Conservation (phyloP, 2,797 vertebrate genomes). For the Smutsia temminckii region DNA sequence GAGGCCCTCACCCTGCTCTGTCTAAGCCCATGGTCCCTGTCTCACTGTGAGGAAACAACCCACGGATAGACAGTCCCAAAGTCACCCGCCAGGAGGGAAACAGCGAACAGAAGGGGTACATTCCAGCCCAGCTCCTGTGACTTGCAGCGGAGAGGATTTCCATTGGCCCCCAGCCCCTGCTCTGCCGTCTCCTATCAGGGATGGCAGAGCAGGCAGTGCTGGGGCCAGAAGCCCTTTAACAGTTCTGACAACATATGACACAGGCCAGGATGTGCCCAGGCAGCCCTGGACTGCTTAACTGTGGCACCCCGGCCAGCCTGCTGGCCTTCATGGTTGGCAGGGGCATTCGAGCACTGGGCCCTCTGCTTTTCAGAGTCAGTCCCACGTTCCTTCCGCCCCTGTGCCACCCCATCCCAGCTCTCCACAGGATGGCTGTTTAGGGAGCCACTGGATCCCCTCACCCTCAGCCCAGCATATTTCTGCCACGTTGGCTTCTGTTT, state of each 20-base stretch:
- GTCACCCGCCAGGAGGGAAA: background rate
- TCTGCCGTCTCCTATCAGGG: fast-evolving
- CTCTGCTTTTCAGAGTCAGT: background rate
- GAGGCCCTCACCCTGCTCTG: too few relatives aligned
- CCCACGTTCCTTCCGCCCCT: background rate
- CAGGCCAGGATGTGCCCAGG: background rate
- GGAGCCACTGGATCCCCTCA: background rate
- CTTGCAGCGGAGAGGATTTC: background rate
- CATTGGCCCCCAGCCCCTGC: background rate
- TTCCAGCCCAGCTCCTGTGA: background rate
- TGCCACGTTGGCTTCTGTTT: background rate
- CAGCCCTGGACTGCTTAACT: background rate
- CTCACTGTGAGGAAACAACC: background rate
- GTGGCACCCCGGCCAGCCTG: background rate
- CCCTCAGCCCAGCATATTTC: background rate
- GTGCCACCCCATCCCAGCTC: background rate
- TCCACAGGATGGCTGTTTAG: background rate
- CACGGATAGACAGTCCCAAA: background rate
- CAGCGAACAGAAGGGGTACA: background rate
- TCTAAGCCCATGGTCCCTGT: too few relatives aligned
- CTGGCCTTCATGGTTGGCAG: background rate
- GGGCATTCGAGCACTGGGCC: background rate
- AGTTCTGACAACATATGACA: background rate
- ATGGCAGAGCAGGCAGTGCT: background rate
- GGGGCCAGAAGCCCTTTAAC: background rate